These are phyloP conservation scores for Xestoiulus laeticollis DNA, from an alignment of 2,888 invertebrate species.

Conservation along the genomic window DNA sequence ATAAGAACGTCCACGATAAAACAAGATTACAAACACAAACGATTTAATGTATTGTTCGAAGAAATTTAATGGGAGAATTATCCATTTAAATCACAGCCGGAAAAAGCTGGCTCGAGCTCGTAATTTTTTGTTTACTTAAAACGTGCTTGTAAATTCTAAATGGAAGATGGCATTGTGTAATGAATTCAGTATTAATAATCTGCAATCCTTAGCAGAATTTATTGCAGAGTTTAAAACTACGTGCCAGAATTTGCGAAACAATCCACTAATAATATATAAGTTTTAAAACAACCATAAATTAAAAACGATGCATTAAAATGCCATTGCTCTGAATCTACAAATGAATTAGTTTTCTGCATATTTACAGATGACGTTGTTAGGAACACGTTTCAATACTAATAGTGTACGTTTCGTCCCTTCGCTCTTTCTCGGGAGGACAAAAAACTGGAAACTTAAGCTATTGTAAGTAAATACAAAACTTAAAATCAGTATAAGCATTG, in stretches of 20 bases:
- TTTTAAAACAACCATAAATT: conserved; percentile 27
- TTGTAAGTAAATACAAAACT: conserved; percentile 2
- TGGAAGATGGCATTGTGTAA: background rate
- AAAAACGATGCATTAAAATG: background rate
- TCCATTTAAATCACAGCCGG: conserved; percentile 31
- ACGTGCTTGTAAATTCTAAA: background rate
- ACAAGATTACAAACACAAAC: background rate
- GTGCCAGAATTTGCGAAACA: background rate
- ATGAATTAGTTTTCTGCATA: conserved; percentile 38
- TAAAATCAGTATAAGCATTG: background rate
- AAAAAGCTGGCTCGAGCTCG: background rate
- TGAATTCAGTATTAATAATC: background rate
- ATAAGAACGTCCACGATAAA: background rate
- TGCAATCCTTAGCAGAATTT: background rate
- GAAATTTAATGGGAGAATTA: background rate
- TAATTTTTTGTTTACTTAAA: background rate
- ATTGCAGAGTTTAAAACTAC: background rate
- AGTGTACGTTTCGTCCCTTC: conserved; percentile 1
- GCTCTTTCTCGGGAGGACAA: background rate
- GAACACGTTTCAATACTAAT: conserved; percentile 34
- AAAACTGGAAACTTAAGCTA: conserved; percentile 5
- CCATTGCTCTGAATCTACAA: background rate
- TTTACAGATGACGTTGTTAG: conserved; percentile 38
- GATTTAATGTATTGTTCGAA: background rate
- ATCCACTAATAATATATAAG: background rate